Conservation (phyloP, 2,888 invertebrate species). For the Rhyacophila evoluta region DNA sequence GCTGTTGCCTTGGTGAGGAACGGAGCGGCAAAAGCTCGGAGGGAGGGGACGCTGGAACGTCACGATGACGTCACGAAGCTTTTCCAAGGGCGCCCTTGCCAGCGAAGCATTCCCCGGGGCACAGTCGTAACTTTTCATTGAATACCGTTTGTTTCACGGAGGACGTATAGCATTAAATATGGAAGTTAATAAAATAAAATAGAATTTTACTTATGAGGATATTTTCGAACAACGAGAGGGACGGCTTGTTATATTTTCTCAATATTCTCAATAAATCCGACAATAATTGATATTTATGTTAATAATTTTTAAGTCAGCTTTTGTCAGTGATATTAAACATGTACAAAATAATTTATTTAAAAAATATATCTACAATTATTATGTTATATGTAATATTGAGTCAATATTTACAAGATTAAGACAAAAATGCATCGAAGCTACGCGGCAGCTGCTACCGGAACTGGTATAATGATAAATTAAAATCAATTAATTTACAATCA, state of each 20-base stretch:
- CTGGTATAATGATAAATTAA: no score
- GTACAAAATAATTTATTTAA: no score
- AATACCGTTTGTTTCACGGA: not conserved
- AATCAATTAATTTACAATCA: no score
- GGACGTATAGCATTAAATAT: not conserved
- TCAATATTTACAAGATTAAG: no score
- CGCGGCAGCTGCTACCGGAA: no score
- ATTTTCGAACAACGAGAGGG: not conserved
- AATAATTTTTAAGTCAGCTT: not conserved
- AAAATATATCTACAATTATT: no score
- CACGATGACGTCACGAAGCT: conserved; percentile 44
- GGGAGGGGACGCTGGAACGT: conserved; percentile 34
- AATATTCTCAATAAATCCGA: not conserved
- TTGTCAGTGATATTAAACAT: no score
- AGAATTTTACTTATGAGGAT: not conserved
- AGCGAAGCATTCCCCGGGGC: conserved; percentile 3
- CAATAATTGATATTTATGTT: not conserved
- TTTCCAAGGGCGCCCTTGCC: conserved; percentile 25
- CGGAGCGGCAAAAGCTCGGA: not conserved
- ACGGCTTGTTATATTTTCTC: not conserved
- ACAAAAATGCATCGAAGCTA: no score
- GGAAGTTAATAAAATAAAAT: conserved; percentile 26
- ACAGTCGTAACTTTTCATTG: conserved; percentile 8
- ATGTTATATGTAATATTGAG: no score
- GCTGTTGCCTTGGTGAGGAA: not conserved